These are phyloP conservation scores for Pocillopora meandrina DNA, from an alignment of 92 coral and sea anemone genomes.

Conservation along the genomic window DNA sequence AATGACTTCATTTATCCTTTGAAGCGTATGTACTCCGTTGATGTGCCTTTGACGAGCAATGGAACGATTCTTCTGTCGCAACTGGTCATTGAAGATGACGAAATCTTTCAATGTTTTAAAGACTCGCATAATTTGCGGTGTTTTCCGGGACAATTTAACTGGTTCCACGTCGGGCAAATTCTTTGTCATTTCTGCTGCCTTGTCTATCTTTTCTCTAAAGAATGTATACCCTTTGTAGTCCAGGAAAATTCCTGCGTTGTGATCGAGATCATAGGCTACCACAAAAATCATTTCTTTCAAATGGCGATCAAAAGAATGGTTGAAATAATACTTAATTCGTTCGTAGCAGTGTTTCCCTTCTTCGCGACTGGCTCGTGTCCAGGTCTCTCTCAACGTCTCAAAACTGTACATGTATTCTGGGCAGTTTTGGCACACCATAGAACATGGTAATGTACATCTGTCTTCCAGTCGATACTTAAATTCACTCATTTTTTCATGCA, in stretches of 20 bases:
- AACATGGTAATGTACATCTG: background rate
- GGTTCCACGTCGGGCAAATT: conserved; percentile 22
- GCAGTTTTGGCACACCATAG: conserved; percentile 20
- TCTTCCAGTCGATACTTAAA: background rate
- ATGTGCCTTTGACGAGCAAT: conserved; percentile 35
- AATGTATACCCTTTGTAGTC: conserved; percentile 21
- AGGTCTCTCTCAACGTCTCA: conserved; percentile 31
- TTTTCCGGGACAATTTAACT: conserved; percentile 20
- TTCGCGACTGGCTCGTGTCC: conserved; percentile 16
- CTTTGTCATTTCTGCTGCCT: background rate
- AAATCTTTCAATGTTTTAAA: conserved; percentile 28
- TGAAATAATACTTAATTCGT: conserved; percentile 27
- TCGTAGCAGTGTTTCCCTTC: conserved; percentile 10
- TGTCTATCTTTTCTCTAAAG: conserved; percentile 37
- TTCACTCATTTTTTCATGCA: conserved; percentile 9
- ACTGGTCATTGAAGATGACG: conserved; percentile 1
- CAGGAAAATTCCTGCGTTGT: conserved; percentile 28
- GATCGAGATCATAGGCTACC: conserved; percentile 33
- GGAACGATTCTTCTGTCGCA: conserved; percentile 28
- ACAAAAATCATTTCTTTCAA: conserved; percentile 36
- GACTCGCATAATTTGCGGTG: conserved; percentile 29
- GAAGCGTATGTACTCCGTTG: conserved; percentile 22
- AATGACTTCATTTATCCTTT: conserved; percentile 13
- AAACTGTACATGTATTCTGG: conserved; percentile 33
- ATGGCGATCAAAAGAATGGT: conserved; percentile 9